A percentile compares a stretch with the other conserved stretches of the same genome.
Evolutionary conservation across 2,888 invertebrate genomes (phyloP).

Genomic region (Tenthredo distinguenda): DNA sequence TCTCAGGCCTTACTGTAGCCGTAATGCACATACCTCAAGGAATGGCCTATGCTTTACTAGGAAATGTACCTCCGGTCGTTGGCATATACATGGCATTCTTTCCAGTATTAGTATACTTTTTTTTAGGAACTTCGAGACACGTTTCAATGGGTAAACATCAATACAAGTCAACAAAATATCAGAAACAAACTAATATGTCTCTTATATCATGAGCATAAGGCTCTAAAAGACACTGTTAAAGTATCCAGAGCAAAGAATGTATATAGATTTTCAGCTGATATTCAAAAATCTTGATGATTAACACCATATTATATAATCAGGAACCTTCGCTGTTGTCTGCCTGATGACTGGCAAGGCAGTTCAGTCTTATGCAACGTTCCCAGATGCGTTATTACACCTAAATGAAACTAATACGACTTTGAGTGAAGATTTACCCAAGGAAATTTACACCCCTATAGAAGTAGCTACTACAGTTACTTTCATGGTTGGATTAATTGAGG

Average conservation of each 20-base stretch:
- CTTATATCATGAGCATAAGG: neutral
- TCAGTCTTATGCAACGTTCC: constrained; percentile 71
- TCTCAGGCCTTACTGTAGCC: constrained; percentile 91
- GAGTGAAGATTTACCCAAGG: constrained; percentile 60
- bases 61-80: constrained; percentile 80
- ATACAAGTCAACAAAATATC: no score
- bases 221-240: no score
- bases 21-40: constrained; percentile 93
- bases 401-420: constrained; percentile 28
- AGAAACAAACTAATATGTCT: no score
- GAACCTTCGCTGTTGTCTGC: constrained; percentile 93
- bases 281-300: neutral
- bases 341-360: constrained; percentile 94
- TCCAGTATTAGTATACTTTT: constrained; percentile 82
- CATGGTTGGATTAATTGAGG: constrained; percentile 86
- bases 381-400: neutral
- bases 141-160: constrained; percentile 82
- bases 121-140: constrained; percentile 85
- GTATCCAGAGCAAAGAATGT: no score
- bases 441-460: constrained; percentile 79
- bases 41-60: constrained; percentile 81
- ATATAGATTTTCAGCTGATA: no score
- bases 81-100: constrained; percentile 82
- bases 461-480: constrained; percentile 87
- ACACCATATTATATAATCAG: constrained; percentile 71